Evolutionary conservation across 2,888 invertebrate species (phyloP), one percentile per base, ranked within the genome.

Genomic region (Drosophila picticornis): DNA sequence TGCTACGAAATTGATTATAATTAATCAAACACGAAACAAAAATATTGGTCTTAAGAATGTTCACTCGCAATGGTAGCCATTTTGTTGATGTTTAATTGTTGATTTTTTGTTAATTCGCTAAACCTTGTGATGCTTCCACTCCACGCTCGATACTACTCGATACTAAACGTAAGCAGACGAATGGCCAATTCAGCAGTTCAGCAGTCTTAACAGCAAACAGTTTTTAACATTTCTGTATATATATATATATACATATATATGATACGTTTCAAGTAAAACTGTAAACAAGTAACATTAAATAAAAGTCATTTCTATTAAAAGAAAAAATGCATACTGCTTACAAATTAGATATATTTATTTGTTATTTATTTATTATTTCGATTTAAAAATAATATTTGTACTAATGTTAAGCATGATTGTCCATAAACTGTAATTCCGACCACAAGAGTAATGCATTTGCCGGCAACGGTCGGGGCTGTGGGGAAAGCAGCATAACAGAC

Each of bases 341-440:
- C 25, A 2, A 34, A 36, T 34, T 19, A 6, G 10, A 36, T 34
- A n/a, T 19, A 4, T 38, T 55, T 25, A n/a, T 36, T 36, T 16
- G 4, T 19, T 10, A 22, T n/a, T 27, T 40, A 25, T 40, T 38
- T 19, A 4, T 27, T 13, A 19, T 22, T 29, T 36, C 36, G 38
- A 32, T 36, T 27, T 31, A 19, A 13, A 11, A 29, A 13, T 22
- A 7, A 34, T 25, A 31, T 22, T 32, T 22, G 9, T 52, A 50
- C 16, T 3, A 36, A 34, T n/a, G 50, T 72, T 90, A 90, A 31
- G 91, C 83, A 75, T 97, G 97, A 89, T 96, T 97, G 93, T 99
- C 99, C 97, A 99, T 98, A 93, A 98, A 99, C 92, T 98, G 98
- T 76, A 99, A 94, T 80, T 99, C 98, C 0, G 98, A 98, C 32